phyloP scores from a whole-genome alignment of 2,888 invertebrate genomes.

The Chesias legatella region DNA sequence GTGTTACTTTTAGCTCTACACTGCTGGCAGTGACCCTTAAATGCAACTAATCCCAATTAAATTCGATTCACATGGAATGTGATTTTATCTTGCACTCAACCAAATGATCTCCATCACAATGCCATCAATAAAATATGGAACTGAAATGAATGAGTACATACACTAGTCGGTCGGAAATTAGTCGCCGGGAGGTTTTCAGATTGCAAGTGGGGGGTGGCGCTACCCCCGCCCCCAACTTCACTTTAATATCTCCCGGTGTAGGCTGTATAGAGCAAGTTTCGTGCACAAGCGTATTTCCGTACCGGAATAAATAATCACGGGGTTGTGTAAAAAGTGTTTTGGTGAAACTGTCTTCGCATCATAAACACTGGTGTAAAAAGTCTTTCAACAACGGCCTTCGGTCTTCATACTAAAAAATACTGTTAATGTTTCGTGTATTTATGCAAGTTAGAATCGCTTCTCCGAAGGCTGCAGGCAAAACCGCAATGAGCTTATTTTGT shows the following conservation, averaged over 20 bases:
- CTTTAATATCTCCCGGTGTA: conserved; percentile 53
- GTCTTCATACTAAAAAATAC: too few relatives aligned
- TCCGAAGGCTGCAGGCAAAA: too few relatives aligned
- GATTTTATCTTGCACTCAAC: conserved; percentile 11
- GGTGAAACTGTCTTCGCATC: conserved; percentile 20
- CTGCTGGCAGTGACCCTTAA: too few relatives aligned
- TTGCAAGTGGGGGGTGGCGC: conserved; percentile 38
- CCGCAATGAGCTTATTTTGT: too few relatives aligned
- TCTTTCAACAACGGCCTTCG: too few relatives aligned
- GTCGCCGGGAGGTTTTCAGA: conserved; percentile 60
- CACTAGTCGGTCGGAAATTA: conserved; percentile 72
- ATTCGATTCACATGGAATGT: conserved; percentile 1
- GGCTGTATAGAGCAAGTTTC: conserved; percentile 54
- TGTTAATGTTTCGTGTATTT: too few relatives aligned
- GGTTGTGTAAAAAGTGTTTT: conserved; percentile 30
- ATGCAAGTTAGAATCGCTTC: too few relatives aligned
- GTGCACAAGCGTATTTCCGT: conserved; percentile 59
- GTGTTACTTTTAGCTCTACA: too few relatives aligned
- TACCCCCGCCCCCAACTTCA: conserved; percentile 27
- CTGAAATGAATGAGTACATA: conserved; percentile 45
- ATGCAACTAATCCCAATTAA: too few relatives aligned
- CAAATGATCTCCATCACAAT: conserved; percentile 15
- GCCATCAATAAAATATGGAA: conserved; percentile 50
- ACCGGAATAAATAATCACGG: conserved; percentile 51
- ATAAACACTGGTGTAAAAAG: too few relatives aligned